Evolutionary conservation across 2,113 vertebrate genomes (phyloP), one percentile per base, ranked within the genome.

Genomic region (Percopsis transmontana): DNA sequence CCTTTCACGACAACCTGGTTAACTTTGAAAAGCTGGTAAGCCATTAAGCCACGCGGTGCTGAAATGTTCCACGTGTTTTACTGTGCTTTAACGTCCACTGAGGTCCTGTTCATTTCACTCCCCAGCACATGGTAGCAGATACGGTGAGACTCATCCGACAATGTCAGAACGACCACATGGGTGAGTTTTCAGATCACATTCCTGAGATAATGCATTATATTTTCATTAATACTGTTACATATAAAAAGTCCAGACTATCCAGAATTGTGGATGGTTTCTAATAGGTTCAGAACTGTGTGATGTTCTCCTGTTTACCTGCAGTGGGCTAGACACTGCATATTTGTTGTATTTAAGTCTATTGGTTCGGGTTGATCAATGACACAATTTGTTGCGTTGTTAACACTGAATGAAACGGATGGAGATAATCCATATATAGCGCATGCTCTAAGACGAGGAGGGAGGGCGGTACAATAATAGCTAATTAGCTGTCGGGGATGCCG

Each of bases 21-120:
- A 99, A 99, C 83, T 99, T 99, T 91, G 95, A 98, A 85, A 99
- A 99, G 77, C 93, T 99, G 95, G 97, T 99, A 88, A 77, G 96
- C 90, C 63, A 51, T 1, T 4, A 2, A 18, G 10, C 20, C 1
- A 24, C 8, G 7, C 8, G 12, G 16, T 56, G 62, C 39, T 6
- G 2, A 42, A 13, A 18, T 20, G 5, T 5, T 10, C n/a, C 47
- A 8, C 41, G 40, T 27, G 48, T 8, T 2, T 1, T 27, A 24
- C 41, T 66, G 12, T 72, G 24, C 48, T 13, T 47, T 5, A 20
- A 54, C 64, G 38, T 21, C 38, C 16, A 12, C 1, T 11, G 2
- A 19, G 57, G 9, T 13, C 44, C 18, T 71, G 48, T 81, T 13
- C 27, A 0, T 66, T 19, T 80, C 62, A 67, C 48, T 66, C 55